phyloP scores from a whole-genome alignment of 2,888 invertebrate genomes.

The Cremastobaeus sp. region DNA sequence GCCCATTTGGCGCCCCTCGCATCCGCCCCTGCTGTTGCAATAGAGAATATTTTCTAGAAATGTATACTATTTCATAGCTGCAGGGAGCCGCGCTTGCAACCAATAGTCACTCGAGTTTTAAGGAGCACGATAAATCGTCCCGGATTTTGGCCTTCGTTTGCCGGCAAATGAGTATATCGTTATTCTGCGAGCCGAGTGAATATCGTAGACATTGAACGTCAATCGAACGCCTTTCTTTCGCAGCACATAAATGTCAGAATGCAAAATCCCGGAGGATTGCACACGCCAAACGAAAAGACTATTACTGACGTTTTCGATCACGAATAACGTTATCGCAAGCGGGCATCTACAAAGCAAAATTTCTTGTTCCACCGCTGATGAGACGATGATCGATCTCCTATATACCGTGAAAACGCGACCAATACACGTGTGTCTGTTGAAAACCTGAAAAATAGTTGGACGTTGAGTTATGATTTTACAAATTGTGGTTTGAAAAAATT shows the following conservation, averaged over 20 bases:
- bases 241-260: slow-evolving; percentile 55
- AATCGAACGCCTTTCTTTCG: slow-evolving; percentile 53
- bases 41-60: too few relatives aligned
- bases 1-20: too few relatives aligned
- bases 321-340: slow-evolving; percentile 54
- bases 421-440: not conserved
- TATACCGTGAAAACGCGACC: slow-evolving; percentile 23
- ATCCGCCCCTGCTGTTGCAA: too few relatives aligned
- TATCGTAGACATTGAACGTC: slow-evolving; percentile 55
- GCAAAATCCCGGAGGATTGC: slow-evolving; percentile 48
- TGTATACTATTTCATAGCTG: too few relatives aligned
- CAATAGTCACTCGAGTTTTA: not conserved
- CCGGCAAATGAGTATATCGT: slow-evolving; percentile 45
- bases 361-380: slow-evolving; percentile 46
- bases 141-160: slow-evolving; percentile 35
- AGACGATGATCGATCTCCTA: slow-evolving; percentile 53
- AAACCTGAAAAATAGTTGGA: too few relatives aligned
- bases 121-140: slow-evolving; percentile 12
- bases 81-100: too few relatives aligned
- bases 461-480: too few relatives aligned
- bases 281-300: slow-evolving; percentile 45
- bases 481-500: too few relatives aligned
- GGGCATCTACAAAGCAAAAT: slow-evolving; percentile 51
- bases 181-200: slow-evolving; percentile 41
- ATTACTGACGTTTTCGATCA: slow-evolving; percentile 59